A percentile compares a stretch with the other conserved stretches of the same genome.
Evolutionary conservation across 2,888 invertebrate species (phyloP).

Genomic region (Drosophila greeni): DNA sequence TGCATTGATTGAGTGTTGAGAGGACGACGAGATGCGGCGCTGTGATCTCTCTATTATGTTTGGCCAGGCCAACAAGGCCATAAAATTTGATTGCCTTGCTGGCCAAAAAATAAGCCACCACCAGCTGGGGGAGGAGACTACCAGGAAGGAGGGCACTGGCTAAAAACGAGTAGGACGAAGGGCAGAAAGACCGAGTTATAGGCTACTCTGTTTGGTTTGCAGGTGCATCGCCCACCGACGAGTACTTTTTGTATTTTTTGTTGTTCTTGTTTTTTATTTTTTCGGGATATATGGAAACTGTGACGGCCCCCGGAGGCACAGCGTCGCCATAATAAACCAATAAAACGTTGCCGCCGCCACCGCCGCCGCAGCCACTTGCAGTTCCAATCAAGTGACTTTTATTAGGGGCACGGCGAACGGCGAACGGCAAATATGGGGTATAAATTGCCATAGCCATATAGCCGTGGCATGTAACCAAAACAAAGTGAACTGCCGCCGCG

Average conservation of each 20-base stretch:
- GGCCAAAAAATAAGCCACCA: slow-evolving; percentile 35
- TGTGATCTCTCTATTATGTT: slow-evolving; percentile 55
- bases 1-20: slow-evolving; percentile 63
- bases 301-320: slow-evolving; percentile 28
- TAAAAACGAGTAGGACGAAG: slow-evolving; percentile 5
- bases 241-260: slow-evolving; percentile 16
- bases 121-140: background rate
- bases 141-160: background rate
- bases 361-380: slow-evolving; percentile 58
- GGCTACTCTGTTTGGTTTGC: slow-evolving; percentile 31
- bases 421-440: slow-evolving; percentile 35
- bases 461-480: slow-evolving; percentile 67
- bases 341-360: slow-evolving; percentile 47
- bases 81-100: slow-evolving; percentile 66
- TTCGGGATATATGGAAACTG: slow-evolving; percentile 42
- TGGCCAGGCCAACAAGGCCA: slow-evolving; percentile 61
- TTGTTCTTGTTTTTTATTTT: slow-evolving; percentile 3
- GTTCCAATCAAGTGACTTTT: slow-evolving; percentile 72
- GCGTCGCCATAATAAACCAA: slow-evolving; percentile 67
- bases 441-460: slow-evolving; percentile 65
- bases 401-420: slow-evolving; percentile 46
- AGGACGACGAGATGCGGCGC: slow-evolving; percentile 49
- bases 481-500: slow-evolving; percentile 59
- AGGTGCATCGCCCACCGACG: slow-evolving; percentile 44
- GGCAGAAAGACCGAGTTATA: slow-evolving; percentile 9